These are phyloP conservation scores for Mercenaria mercenaria DNA, from an alignment of 1,140 invertebrate genomes.

Conservation along the genomic window DNA sequence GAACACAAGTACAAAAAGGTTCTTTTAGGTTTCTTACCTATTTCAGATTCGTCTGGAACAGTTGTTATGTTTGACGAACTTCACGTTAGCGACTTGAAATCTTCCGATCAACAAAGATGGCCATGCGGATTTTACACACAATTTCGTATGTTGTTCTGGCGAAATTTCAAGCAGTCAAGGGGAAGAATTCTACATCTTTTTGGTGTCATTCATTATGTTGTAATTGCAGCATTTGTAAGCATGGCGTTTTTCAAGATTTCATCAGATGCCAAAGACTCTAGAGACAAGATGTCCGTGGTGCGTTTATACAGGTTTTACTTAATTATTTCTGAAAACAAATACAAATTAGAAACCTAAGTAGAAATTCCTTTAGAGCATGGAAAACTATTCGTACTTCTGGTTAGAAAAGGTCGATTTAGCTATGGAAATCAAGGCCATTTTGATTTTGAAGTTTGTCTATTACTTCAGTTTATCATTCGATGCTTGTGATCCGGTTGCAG, in stretches of 20 bases:
- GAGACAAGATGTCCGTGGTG: constrained; percentile 57
- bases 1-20: too few relatives aligned
- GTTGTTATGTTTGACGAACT: background rate
- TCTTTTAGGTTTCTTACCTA: too few relatives aligned
- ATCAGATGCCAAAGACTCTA: background rate
- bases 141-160: constrained; percentile 47
- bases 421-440: too few relatives aligned
- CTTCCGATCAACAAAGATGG: background rate
- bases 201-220: background rate
- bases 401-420: too few relatives aligned
- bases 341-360: too few relatives aligned
- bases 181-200: constrained; percentile 28
- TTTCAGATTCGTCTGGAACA: background rate
- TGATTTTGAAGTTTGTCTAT: too few relatives aligned
- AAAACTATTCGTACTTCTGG: too few relatives aligned
- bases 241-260: constrained; percentile 17
- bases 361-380: too few relatives aligned
- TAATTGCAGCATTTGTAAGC: background rate
- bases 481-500: too few relatives aligned
- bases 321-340: too few relatives aligned
- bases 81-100: background rate
- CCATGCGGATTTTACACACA: constrained; percentile 27
- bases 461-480: too few relatives aligned
- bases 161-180: constrained; percentile 39
- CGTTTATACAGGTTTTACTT: too few relatives aligned